Conservation (phyloP, 2,113 vertebrate species). For the Urocitellus parryii region DNA sequence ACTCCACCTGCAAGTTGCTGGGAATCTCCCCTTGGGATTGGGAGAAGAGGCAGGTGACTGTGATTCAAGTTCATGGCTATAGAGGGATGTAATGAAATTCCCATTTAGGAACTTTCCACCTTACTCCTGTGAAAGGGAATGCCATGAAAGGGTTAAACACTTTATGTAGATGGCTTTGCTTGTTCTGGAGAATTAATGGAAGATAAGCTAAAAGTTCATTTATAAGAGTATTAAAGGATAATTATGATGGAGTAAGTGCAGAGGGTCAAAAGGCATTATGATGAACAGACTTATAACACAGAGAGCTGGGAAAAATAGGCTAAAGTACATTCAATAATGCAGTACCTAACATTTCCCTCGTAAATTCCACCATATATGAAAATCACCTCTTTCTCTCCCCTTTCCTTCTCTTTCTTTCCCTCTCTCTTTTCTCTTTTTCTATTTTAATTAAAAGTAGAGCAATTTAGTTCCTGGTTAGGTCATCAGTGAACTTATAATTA, state of each 20-base stretch:
- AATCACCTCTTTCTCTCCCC: accelerated
- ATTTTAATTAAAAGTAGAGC: constrained; percentile 71
- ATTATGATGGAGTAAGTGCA: constrained; percentile 92
- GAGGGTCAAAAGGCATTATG: constrained; percentile 90
- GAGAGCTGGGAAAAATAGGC: constrained; percentile 85
- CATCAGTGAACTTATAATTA: constrained; percentile 45
- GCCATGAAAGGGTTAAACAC: constrained; percentile 87
- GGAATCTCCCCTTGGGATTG: background rate
- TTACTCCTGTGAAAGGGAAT: constrained; percentile 37
- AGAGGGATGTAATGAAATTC: background rate
- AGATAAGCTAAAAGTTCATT: constrained; percentile 93
- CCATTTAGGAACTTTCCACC: background rate
- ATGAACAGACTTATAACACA: constrained; percentile 87
- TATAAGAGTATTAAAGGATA: constrained; percentile 94
- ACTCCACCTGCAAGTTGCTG: background rate
- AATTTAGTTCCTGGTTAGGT: constrained; percentile 62
- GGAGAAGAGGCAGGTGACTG: background rate
- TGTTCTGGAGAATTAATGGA: constrained; percentile 90
- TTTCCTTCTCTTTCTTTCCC: accelerated
- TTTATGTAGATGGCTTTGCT: constrained; percentile 90
- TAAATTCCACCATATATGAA: constrained; percentile 46
- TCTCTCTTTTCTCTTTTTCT: background rate
- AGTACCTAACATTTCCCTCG: constrained; percentile 72
- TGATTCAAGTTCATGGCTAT: background rate
- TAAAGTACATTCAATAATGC: constrained; percentile 80